A percentile compares a stretch with the other conserved stretches of the same genome.
phyloP scores from a whole-genome alignment of 2,113 vertebrate genomes.

The Terrapene triunguis region DNA sequence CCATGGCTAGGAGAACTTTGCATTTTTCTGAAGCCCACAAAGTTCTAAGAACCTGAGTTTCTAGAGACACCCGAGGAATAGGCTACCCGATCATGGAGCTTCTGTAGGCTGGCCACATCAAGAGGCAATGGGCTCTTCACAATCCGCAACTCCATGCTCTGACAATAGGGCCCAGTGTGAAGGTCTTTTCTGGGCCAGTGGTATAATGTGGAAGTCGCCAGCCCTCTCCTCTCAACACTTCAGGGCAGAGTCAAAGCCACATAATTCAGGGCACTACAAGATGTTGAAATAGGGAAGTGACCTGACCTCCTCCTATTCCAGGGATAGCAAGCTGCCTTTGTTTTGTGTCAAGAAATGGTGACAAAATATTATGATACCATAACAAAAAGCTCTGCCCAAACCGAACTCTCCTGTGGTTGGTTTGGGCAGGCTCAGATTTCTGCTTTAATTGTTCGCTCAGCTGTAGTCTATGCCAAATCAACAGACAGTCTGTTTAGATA shows the following conservation, averaged over 20 bases:
- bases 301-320: fast-evolving
- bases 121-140: not conserved
- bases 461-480: not conserved
- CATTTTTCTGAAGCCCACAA: not conserved
- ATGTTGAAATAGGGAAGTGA: not conserved
- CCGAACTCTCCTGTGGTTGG: not conserved
- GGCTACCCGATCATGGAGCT: not conserved
- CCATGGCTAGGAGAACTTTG: not conserved
- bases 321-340: fast-evolving
- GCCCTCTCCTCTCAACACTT: not conserved
- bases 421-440: not conserved
- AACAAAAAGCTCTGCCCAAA: not conserved
- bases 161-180: not conserved
- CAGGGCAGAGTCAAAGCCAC: not conserved
- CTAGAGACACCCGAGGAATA: not conserved
- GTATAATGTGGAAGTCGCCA: fast-evolving
- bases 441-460: not conserved
- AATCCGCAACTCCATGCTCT: not conserved
- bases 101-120: not conserved
- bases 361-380: fast-evolving
- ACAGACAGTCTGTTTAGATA: not conserved
- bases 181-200: not conserved
- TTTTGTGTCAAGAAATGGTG: not conserved
- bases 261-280: not conserved
- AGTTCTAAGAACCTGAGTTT: not conserved